A percentile compares a stretch with the other conserved stretches of the same genome.
phyloP scores from a whole-genome alignment of 2,113 vertebrate species.

The Oostethus manadensis region DNA sequence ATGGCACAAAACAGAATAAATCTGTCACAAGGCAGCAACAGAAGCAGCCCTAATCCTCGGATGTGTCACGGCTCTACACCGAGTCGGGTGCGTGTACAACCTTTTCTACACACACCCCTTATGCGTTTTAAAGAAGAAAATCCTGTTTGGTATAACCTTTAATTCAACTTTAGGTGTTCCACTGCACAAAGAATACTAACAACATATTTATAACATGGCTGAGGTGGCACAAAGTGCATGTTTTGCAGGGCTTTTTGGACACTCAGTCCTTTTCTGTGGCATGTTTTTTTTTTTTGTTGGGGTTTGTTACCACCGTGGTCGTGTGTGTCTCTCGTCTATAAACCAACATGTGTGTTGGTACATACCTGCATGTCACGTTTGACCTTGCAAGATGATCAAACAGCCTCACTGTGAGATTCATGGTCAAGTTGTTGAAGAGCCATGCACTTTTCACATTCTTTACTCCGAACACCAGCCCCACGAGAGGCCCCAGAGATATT shows the following conservation, averaged over 20 bases:
- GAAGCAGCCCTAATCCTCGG: conserved; percentile 10
- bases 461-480: conserved; percentile 20
- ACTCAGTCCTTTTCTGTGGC: conserved; percentile 32
- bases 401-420: conserved; percentile 23
- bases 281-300: conserved; percentile 39
- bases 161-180: conserved; percentile 38
- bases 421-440: conserved; percentile 17
- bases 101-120: no score
- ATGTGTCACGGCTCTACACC: no score
- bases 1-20: conserved; percentile 27
- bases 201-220: conserved; percentile 45
- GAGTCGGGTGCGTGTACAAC: no score
- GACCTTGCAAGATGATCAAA: conserved; percentile 25
- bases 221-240: conserved; percentile 51
- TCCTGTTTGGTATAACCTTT: neutral
- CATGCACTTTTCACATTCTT: conserved; percentile 29
- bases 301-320: conserved; percentile 34
- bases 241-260: conserved; percentile 12
- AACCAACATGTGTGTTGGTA: neutral
- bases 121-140: neutral
- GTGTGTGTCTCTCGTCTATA: neutral
- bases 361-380: conserved; percentile 13
- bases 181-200: conserved; percentile 47
- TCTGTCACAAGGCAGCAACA: conserved; percentile 24
- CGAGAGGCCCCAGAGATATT: conserved; percentile 27